phyloP scores from a whole-genome alignment of 2,113 vertebrate species.

The Centrocercus urophasianus region DNA sequence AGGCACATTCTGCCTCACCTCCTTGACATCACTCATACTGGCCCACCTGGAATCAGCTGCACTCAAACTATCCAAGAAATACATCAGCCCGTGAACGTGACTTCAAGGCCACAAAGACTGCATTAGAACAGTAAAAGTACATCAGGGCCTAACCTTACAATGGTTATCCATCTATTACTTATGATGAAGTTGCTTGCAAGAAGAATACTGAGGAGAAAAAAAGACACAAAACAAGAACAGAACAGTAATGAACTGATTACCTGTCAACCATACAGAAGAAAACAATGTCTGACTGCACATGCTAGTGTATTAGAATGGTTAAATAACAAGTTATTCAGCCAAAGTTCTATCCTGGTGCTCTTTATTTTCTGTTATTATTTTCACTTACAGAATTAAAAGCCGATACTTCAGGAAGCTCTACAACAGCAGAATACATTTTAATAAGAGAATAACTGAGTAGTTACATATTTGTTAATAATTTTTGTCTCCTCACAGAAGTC shows the following conservation, averaged over 20 bases:
- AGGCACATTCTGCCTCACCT: not conserved
- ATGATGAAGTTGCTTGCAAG: not conserved
- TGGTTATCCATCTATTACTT: not conserved
- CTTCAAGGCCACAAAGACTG: not conserved
- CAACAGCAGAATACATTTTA: not conserved
- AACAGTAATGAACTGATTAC: not conserved
- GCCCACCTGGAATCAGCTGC: not conserved
- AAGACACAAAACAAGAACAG: not conserved
- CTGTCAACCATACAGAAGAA: not conserved
- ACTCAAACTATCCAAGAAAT: not conserved
- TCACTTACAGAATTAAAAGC: not conserved
- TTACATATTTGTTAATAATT: not conserved
- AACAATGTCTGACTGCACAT: not conserved
- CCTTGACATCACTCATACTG: not conserved
- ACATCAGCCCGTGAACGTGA: not conserved
- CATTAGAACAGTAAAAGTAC: not conserved
- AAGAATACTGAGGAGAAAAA: not conserved
- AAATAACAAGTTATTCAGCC: not conserved
- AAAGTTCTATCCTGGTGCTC: not conserved
- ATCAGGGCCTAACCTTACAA: not conserved
- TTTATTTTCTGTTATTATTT: not conserved
- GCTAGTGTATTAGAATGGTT: not conserved
- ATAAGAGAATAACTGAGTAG: not conserved
- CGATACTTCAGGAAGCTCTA: not conserved
- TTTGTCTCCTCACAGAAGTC: not conserved